Conservation (phyloP, 2,113 vertebrate species). For the Pedetes capensis region DNA sequence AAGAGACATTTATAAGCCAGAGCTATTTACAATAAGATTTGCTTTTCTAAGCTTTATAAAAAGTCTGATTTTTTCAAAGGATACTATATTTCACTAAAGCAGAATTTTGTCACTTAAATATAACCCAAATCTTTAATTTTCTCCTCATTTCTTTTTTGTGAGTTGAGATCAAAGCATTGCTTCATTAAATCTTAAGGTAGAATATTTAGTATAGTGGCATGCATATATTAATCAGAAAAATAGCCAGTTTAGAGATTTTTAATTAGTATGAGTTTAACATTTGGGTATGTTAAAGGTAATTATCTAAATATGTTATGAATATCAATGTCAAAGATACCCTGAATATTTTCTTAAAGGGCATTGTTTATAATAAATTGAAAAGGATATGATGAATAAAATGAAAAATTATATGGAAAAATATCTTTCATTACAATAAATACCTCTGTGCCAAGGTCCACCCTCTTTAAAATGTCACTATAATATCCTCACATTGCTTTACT, state of each 20-base stretch:
- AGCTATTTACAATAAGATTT: constrained; percentile 43
- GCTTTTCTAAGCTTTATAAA: constrained; percentile 31
- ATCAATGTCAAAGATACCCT: neutral
- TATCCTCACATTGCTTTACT: neutral
- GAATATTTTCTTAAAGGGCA: neutral
- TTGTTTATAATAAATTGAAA: neutral
- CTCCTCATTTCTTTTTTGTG: neutral
- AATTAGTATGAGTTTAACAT: constrained; percentile 3
- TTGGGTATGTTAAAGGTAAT: neutral
- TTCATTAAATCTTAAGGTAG: constrained; percentile 34
- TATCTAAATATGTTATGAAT: neutral
- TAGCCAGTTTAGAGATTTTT: neutral
- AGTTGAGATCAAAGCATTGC: constrained; percentile 26
- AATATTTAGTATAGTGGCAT: neutral
- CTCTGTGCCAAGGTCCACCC: neutral
- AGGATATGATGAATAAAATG: neutral
- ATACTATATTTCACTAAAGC: constrained; percentile 6
- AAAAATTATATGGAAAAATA: neutral
- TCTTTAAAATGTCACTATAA: neutral
- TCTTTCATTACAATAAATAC: neutral
- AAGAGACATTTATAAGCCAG: constrained; percentile 11
- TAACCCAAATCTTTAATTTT: constrained; percentile 27
- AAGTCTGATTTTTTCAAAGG: constrained; percentile 23
- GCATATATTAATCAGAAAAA: constrained; percentile 31
- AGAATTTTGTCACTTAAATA: constrained; percentile 50